Evolutionary conservation across 2,797 vertebrate species (phyloP), one percentile per base, ranked within the genome.

Genomic region (Gadopsis marmoratus): DNA sequence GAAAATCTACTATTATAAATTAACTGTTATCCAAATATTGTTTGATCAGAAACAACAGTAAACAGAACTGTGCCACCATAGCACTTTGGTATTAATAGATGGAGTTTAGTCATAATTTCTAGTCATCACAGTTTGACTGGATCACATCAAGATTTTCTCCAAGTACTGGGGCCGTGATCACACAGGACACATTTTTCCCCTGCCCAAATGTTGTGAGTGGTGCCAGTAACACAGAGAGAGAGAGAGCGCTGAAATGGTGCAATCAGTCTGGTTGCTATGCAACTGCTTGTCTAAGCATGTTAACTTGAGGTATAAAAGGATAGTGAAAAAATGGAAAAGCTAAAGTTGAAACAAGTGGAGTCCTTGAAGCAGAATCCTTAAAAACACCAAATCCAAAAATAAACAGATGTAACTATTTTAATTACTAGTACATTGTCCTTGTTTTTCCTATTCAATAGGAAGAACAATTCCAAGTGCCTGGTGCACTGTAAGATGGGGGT

Each of bases 401-500:
- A 10, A 47, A 67, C 9, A 10, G 0, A 23, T 33, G n/a, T 12
- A 43, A 19, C 45, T 47, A 48, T 48, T 48, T 48, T 17, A 45
- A 45, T 45, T 29, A 41, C 45, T 64, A 8, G 11, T 23, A 59
- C 59, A 37, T 2, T 21, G 21, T 35, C 43, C 31, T 43, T 19
- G 11, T 43, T 10, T 83, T 41, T 45, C 23, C 21, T 35, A 43
- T 75, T 66, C 29, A 37, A 65, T 76, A 99, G 98, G 94, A 98
- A 96, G 91, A 99, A 97, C 89, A 96, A 92, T 51, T 99, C 98
- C 81, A 99, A 99, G 91, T 99, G 98, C 93, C 96, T 99, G 94
- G 98, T 99, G 76, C 98, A 99, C 88, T 99, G 98, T 94, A 99
- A 99, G 85, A 99, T 99, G 98, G 98, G 98, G 0, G 97, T 99